Evolutionary conservation across 2,113 vertebrate genomes (phyloP).

Genomic region (Genyomyrus donnyi): DNA sequence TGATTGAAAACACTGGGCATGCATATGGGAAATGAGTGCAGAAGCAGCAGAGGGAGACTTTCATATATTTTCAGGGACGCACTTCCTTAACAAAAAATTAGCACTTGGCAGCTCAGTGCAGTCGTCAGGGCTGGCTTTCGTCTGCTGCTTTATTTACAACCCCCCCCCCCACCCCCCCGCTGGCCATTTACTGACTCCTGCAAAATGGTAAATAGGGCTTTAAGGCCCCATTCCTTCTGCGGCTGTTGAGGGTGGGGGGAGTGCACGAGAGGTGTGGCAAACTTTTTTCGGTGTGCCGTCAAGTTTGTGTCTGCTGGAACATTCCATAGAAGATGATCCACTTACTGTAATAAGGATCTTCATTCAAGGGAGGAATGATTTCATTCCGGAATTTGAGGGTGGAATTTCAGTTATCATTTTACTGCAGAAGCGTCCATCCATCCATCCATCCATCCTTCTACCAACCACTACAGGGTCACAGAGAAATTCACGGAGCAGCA

Average conservation of each 20-base stretch:
- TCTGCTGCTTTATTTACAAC: too few species aligned
- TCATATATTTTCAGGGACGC: not conserved
- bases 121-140: not conserved
- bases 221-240: not conserved
- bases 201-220: not conserved
- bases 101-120: not conserved
- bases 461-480: not conserved
- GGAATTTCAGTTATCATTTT: not conserved
- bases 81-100: not conserved
- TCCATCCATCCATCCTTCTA: not conserved
- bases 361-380: not conserved
- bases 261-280: not conserved
- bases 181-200: not conserved
- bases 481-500: not conserved
- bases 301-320: not conserved
- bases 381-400: not conserved
- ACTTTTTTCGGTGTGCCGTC: not conserved
- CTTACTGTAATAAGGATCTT: not conserved
- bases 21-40: not conserved
- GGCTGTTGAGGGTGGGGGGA: not conserved
- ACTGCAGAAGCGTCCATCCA: not conserved
- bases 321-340: not conserved
- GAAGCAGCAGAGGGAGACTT: not conserved
- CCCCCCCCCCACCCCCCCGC: not conserved
- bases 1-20: not conserved